Conservation (phyloP, 1,140 invertebrate genomes). For the Leptinotarsa lineolata region DNA sequence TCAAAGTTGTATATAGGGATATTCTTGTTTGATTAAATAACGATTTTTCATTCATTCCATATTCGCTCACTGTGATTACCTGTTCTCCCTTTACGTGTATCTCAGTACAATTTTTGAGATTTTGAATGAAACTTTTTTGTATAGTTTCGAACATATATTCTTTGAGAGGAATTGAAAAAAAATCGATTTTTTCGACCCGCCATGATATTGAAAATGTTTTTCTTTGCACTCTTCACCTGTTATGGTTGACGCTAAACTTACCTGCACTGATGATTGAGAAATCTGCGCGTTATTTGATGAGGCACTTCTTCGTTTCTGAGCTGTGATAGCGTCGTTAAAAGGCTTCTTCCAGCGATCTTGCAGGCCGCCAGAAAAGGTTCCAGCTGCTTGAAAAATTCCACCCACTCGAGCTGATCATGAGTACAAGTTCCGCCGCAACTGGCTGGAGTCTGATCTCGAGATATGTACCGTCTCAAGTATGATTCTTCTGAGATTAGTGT, state of each 20-base stretch:
- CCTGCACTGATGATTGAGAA: constrained; percentile 61
- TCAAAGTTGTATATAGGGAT: no score
- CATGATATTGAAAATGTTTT: no score
- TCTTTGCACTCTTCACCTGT: background rate
- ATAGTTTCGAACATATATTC: no score
- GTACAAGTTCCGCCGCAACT: constrained; percentile 58
- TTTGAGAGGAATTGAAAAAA: no score
- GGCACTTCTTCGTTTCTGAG: constrained; percentile 59
- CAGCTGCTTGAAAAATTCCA: constrained; percentile 66
- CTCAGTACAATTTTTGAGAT: no score
- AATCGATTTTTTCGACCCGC: no score
- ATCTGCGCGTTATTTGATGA: constrained; percentile 56
- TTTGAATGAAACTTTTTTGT: no score
- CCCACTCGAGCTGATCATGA: constrained; percentile 66
- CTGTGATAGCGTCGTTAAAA: constrained; percentile 60
- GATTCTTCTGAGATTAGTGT: constrained; percentile 49
- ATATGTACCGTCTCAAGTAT: constrained; percentile 52
- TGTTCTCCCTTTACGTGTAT: no score
- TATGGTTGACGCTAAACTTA: constrained; percentile 25
- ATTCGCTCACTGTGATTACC: no score
- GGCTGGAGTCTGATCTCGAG: constrained; percentile 58
- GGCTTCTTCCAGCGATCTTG: constrained; percentile 57
- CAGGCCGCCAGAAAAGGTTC: constrained; percentile 61
- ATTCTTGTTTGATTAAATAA: no score
- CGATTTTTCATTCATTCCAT: no score